Evolutionary conservation across 2,797 vertebrate genomes (phyloP).

Genomic region (Mus caroli): DNA sequence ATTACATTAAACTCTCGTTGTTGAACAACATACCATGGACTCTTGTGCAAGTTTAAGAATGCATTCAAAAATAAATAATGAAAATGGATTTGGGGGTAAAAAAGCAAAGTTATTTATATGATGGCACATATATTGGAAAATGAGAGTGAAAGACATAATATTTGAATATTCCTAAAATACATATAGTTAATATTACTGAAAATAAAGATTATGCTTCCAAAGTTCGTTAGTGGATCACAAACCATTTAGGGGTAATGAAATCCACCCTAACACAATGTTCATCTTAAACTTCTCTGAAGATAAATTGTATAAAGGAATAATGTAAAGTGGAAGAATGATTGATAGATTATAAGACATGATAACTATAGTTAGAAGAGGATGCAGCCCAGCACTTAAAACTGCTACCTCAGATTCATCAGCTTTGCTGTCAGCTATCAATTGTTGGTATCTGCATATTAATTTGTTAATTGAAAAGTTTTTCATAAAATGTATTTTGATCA

Average conservation of each 20-base stretch:
- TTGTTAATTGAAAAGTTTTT: neutral
- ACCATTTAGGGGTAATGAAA: neutral
- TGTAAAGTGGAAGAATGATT: conserved; percentile 18
- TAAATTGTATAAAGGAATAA: neutral
- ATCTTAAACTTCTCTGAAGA: conserved; percentile 29
- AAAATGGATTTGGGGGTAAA: neutral
- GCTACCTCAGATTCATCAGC: neutral
- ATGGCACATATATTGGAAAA: neutral
- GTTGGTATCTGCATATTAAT: neutral
- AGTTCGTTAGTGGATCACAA: conserved; percentile 29
- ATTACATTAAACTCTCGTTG: neutral
- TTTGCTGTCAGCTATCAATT: neutral
- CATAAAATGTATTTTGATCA: neutral
- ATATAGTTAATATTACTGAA: neutral
- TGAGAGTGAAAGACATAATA: neutral
- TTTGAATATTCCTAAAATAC: conserved; percentile 28
- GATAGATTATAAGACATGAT: neutral
- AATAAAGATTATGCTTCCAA: neutral
- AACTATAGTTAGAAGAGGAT: conserved; percentile 12
- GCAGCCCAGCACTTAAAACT: neutral
- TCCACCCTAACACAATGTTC: neutral
- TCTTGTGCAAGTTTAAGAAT: neutral
- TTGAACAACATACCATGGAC: neutral
- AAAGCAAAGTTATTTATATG: conserved; percentile 13
- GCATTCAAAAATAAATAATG: conserved; percentile 47